A percentile compares a stretch with the other conserved stretches of the same genome.
Evolutionary conservation across 2,113 vertebrate species (phyloP).

Genomic region (Percina caprodes): DNA sequence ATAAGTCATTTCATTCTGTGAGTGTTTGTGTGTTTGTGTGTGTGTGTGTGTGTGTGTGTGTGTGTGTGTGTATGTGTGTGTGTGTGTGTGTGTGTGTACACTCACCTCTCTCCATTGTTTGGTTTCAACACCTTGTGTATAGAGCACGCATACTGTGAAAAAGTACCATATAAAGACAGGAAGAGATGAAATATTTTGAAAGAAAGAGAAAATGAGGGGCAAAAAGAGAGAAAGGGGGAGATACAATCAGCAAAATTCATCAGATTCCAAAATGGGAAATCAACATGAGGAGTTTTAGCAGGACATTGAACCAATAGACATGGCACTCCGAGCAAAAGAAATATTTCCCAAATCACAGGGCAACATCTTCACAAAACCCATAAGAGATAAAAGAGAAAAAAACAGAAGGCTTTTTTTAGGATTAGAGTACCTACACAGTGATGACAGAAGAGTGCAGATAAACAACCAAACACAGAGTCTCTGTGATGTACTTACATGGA

Average conservation of each 20-base stretch:
- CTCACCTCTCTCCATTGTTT: conserved; percentile 95
- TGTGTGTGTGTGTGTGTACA: not conserved
- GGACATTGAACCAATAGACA: conserved; percentile 40
- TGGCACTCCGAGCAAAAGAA: conserved; percentile 24
- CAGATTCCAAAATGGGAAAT: conserved; percentile 55
- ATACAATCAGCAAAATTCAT: conserved; percentile 34
- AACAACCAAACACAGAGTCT: not conserved
- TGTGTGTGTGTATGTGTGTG: conserved; percentile 23
- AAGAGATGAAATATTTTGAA: conserved; percentile 13
- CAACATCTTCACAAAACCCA: conserved; percentile 9
- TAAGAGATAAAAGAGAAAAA: not conserved
- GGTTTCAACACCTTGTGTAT: conserved; percentile 92
- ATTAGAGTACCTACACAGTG: not conserved
- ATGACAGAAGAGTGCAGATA: not conserved
- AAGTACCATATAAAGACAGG: conserved; percentile 29
- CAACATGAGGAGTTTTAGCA: conserved; percentile 47
- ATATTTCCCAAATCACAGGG: conserved; percentile 43
- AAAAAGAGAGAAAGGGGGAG: not conserved
- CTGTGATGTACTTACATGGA: conserved; percentile 87
- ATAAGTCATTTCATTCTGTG: not conserved
- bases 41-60: not conserved
- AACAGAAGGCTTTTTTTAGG: not conserved
- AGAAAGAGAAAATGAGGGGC: not conserved
- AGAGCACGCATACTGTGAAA: conserved; percentile 92
- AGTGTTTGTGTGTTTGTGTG: conserved; percentile 20